Conservation (phyloP, 2,113 vertebrate genomes). For the Atractosteus spatula region DNA sequence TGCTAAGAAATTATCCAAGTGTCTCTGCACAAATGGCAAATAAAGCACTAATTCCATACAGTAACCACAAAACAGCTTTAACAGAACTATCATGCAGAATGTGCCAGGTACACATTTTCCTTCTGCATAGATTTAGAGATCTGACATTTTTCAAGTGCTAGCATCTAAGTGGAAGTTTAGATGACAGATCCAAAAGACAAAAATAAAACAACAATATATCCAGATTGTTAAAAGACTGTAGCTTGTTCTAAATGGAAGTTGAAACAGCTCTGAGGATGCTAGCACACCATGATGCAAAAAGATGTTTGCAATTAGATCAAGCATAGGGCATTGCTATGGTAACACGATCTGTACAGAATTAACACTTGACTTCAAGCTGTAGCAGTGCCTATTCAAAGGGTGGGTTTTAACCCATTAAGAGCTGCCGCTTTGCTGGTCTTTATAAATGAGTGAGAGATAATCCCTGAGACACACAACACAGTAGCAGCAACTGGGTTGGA, state of each 20-base stretch:
- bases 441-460: conserved; percentile 17
- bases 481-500: too few species aligned
- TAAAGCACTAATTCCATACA: too few species aligned
- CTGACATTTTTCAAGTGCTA: background rate
- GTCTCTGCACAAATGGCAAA: background rate
- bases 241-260: background rate
- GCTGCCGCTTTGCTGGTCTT: conserved; percentile 25
- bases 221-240: background rate
- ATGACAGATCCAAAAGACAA: background rate
- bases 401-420: conserved; percentile 57
- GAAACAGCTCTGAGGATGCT: conserved; percentile 1
- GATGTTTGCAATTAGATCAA: conserved; percentile 76
- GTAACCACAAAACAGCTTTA: too few species aligned
- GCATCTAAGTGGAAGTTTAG: background rate
- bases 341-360: conserved; percentile 72
- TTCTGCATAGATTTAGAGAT: background rate
- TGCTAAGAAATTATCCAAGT: background rate
- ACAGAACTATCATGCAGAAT: background rate
- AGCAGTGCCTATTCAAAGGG: conserved; percentile 61
- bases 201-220: background rate
- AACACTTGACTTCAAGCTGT: conserved; percentile 70
- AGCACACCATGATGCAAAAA: conserved; percentile 68
- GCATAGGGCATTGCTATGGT: conserved; percentile 77
- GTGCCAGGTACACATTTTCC: background rate
- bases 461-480: too few species aligned